Evolutionary conservation across 2,888 invertebrate species (phyloP), one percentile per base, ranked within the genome.

Genomic region (Drosophila atripex): DNA sequence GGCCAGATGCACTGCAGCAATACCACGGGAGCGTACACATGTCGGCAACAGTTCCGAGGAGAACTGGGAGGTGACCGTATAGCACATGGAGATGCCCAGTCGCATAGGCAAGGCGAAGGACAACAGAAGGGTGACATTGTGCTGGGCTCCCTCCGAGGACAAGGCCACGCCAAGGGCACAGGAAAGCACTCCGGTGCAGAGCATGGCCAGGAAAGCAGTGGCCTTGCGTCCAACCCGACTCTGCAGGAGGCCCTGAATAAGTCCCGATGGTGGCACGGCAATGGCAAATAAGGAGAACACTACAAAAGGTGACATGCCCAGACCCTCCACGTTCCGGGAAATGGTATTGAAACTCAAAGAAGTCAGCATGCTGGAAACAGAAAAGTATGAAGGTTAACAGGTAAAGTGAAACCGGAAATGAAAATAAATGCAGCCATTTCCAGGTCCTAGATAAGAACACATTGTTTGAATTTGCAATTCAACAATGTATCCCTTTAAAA

Each of bases 11-110:
- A 93, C 92, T 5, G 93, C 91, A 1, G 93, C 93, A 16, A 94
- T 93, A 35, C 93, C 94, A 78, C 94, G 93, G 0, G 93, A 94
- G 39, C 94, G 90, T 7, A 94, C 93, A 70, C 93, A 93, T 1
- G 94, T 94, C 30, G 94, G 94, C 60, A 94, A 92, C 41, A 94
- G 85, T 83, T 94, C 94, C 1, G 94, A 93, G 1, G 93, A 93
- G 78, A 94, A 94, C 86, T 94, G 94, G n/a, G 93, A 92, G 16
- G 93, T 93, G 5, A 93, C 93, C 80, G 93, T 94, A 78, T 93
- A 94, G 9, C 93, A 93, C n/a, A 93, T 92, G 51, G 93, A 93
- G 21, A 94, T 93, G 18, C 92, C 92, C 54, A 94, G 90, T 8
- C 94, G 90, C 9, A 93, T 93, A 50, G 93, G 88, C 56, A 93